Conservation (phyloP, 2,797 vertebrate genomes). For the Fundulus diaphanus region DNA sequence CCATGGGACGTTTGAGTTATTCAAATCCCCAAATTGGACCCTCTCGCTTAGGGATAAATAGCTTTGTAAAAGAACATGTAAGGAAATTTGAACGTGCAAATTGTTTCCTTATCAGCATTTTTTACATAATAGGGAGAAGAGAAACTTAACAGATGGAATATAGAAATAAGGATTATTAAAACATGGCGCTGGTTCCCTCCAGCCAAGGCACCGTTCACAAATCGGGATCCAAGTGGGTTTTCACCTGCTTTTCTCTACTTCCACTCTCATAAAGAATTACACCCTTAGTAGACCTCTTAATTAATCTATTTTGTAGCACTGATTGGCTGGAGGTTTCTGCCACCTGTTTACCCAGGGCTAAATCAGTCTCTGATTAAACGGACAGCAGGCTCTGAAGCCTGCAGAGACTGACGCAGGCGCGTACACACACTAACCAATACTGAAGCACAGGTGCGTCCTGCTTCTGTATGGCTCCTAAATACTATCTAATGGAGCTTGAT, state of each 20-base stretch:
- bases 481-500: constrained; percentile 27
- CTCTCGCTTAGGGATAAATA: constrained; percentile 39
- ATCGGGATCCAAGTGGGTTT: constrained; percentile 44
- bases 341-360: constrained; percentile 77
- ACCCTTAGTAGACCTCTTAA: constrained; percentile 65
- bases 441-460: constrained; percentile 13
- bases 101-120: not conserved
- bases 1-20: constrained; percentile 57
- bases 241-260: constrained; percentile 42
- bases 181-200: constrained; percentile 25
- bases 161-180: constrained; percentile 35
- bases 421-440: constrained; percentile 6
- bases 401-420: constrained; percentile 43
- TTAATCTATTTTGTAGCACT: constrained; percentile 74
- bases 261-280: constrained; percentile 46
- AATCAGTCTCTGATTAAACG: constrained; percentile 73
- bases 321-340: constrained; percentile 77
- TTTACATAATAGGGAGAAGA: not conserved
- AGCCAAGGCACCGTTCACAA: constrained; percentile 36
- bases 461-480: constrained; percentile 34
- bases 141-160: constrained; percentile 1
- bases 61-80: constrained; percentile 33
- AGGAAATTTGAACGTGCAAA: constrained; percentile 24
- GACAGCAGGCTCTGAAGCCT: constrained; percentile 65
- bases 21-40: constrained; percentile 59